Evolutionary conservation across 1,140 invertebrate genomes (phyloP), one percentile per base, ranked within the genome.

Genomic region (Drosophila nigrodunni): DNA sequence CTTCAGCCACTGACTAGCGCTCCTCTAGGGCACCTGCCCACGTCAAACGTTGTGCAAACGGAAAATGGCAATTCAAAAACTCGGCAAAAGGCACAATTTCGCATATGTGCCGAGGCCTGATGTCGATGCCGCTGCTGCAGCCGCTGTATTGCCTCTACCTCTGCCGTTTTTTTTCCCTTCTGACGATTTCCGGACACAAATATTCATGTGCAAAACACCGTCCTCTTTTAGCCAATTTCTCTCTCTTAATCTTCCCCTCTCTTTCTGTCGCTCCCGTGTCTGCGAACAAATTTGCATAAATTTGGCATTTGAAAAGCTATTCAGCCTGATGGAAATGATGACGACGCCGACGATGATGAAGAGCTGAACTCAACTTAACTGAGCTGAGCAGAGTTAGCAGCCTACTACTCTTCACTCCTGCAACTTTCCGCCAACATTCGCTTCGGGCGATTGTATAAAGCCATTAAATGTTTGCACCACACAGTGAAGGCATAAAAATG

Each of bases 221-320:
- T 85, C 47, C 65, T 59, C 46, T 52, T 34, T 54, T 44, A 65
- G 35, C 41, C 54, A 43, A 35, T 52, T 34, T 44, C 46, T 39
- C 25, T 60, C 47, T 59, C 47, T 30, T 10, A 8, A 21, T 65
- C 68, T 7, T 30, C 25, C 35, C 54, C 46, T 46, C 62, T 30
- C 61, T 15, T 2, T 9, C 21, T 18, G 11, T 54, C 39, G 34
- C n/a, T 25, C 43, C 34, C 68, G 43, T 59, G 43, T 65, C 70
- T 78, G 65, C 46, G 44, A 67, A 43, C 61, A 69, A 82, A 87
- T 86, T 86, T 86, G 82, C 82, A 86, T 86, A 87, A 86, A 86
- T 87, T 86, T 87, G 78, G 83, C 76, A 86, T 86, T 86, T 87
- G 83, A 78, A 85, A 85, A 87, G 83, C 82, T 82, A 82, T 87